Percentiles rank a stretch among this genome's conserved stretches.
Conservation (phyloP, 2,113 vertebrate species). For the Emydura subglobosa region DNA sequence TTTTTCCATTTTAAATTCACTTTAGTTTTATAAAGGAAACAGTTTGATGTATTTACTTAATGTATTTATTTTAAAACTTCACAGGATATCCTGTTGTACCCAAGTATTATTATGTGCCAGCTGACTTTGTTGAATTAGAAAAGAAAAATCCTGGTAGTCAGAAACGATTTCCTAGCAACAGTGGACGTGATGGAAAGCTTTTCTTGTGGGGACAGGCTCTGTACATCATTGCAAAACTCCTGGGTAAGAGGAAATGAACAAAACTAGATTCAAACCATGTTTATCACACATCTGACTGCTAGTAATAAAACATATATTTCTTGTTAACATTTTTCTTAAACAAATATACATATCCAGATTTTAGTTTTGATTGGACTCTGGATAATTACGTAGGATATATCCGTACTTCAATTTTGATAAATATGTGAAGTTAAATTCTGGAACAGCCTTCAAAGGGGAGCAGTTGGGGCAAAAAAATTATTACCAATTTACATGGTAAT, state of each 20-base stretch:
- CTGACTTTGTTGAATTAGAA: slow-evolving; percentile 94
- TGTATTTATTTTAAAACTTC: slow-evolving; percentile 38
- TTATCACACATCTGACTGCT: background rate
- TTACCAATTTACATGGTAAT: background rate
- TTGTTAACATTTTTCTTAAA: background rate
- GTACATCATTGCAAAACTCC: slow-evolving; percentile 92
- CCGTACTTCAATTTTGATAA: background rate
- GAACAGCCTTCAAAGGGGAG: background rate
- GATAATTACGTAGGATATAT: too few species aligned
- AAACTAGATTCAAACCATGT: background rate
- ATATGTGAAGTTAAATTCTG: rapidly evolving
- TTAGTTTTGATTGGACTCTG: background rate
- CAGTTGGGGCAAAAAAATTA: background rate
- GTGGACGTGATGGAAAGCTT: slow-evolving; percentile 89
- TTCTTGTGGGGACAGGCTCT: slow-evolving; percentile 97
- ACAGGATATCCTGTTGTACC: slow-evolving; percentile 91
- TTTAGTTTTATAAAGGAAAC: background rate
- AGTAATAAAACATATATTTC: background rate
- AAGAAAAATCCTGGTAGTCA: slow-evolving; percentile 93
- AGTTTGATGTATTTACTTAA: background rate
- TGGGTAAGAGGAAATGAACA: slow-evolving; percentile 83
- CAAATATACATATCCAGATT: background rate
- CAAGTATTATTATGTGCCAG: slow-evolving; percentile 95
- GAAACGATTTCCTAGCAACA: slow-evolving; percentile 95
- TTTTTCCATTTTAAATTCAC: background rate